Evolutionary conservation across 2,113 vertebrate genomes (phyloP).

Genomic region (Accipiter cooperii): DNA sequence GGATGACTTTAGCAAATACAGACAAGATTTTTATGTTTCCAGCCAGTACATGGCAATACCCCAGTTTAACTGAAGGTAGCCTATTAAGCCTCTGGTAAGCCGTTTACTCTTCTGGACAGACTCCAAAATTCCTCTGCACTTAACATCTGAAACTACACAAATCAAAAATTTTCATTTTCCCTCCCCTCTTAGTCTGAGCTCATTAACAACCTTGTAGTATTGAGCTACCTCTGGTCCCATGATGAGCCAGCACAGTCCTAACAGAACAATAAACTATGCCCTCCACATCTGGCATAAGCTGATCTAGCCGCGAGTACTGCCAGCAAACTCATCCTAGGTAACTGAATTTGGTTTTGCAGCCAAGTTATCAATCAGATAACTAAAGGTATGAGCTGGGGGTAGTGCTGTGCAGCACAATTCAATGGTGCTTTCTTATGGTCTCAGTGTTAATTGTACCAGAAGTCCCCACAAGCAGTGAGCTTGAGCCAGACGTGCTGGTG

Average conservation of each 20-base stretch:
- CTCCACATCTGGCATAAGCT: neutral
- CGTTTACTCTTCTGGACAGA: neutral
- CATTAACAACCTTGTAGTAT: neutral
- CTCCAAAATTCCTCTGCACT: neutral
- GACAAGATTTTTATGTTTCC: neutral
- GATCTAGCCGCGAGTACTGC: neutral
- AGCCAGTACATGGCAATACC: neutral
- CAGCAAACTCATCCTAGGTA: neutral
- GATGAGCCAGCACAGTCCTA: neutral
- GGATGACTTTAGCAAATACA: neutral
- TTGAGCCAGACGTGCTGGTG: neutral
- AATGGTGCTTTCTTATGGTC: neutral
- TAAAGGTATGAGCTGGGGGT: neutral
- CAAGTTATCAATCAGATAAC: neutral
- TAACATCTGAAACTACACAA: neutral
- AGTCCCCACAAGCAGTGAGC: fast-evolving
- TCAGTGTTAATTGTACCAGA: neutral
- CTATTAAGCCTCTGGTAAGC: neutral
- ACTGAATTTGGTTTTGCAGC: neutral
- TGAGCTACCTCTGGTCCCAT: neutral
- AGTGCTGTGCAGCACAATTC: neutral
- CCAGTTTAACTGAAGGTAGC: neutral
- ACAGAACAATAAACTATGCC: fast-evolving
- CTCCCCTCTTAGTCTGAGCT: neutral
- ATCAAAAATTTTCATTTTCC: neutral